These are phyloP conservation scores for Cololabis saira DNA, from an alignment of 2,113 vertebrate genomes.

Conservation along the genomic window DNA sequence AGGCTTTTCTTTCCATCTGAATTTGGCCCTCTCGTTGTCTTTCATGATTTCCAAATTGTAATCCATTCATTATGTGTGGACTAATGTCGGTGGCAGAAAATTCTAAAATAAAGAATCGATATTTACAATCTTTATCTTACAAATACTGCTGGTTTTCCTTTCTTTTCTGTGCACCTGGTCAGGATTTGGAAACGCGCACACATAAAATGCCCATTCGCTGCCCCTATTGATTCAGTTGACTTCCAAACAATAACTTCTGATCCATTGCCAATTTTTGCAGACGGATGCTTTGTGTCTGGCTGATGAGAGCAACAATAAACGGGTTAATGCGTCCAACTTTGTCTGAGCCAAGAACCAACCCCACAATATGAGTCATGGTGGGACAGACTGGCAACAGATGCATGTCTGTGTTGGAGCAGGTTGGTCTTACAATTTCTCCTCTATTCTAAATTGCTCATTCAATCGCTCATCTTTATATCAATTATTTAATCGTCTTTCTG, in stretches of 20 bases:
- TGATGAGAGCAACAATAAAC: slow-evolving; percentile 64
- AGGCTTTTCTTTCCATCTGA: slow-evolving; percentile 19
- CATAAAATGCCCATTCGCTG: slow-evolving; percentile 30
- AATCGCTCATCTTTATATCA: slow-evolving; percentile 9
- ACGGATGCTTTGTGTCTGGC: slow-evolving; percentile 59
- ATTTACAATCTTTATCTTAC: slow-evolving; percentile 1
- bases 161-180: slow-evolving; percentile 42
- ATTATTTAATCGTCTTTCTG: slow-evolving; percentile 17
- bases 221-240: slow-evolving; percentile 65
- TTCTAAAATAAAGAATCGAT: not conserved
- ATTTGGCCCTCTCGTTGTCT: no score
- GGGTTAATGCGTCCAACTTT: slow-evolving; percentile 57
- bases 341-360: slow-evolving; percentile 50
- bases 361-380: slow-evolving; percentile 67
- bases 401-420: slow-evolving; percentile 55
- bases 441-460: slow-evolving; percentile 23
- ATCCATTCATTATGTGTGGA: no score
- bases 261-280: slow-evolving; percentile 60
- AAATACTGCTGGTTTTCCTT: slow-evolving; percentile 33
- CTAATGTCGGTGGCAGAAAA: slow-evolving; percentile 7
- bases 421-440: slow-evolving; percentile 58
- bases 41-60: no score
- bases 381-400: slow-evolving; percentile 60
- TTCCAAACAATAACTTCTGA: slow-evolving; percentile 67
- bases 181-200: slow-evolving; percentile 39